These are phyloP conservation scores for Ochropleura leucogaster DNA, from an alignment of 2,888 invertebrate species.

Conservation along the genomic window DNA sequence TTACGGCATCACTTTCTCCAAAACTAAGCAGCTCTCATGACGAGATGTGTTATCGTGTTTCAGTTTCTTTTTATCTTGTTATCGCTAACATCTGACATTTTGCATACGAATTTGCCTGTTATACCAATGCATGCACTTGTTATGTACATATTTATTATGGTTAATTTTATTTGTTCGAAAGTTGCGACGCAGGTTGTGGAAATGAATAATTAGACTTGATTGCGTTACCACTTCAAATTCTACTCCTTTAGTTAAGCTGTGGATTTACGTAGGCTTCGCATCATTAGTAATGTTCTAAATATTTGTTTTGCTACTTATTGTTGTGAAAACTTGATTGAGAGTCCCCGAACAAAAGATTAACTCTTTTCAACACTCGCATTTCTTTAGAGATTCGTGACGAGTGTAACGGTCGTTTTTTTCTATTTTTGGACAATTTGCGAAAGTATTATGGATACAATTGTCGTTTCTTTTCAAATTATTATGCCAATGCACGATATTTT, in stretches of 20 bases:
- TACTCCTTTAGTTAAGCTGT: neutral
- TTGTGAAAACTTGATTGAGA: conserved; percentile 18
- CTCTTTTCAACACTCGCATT: conserved; percentile 35
- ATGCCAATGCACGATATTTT: conserved; percentile 41
- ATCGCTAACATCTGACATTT: conserved; percentile 66
- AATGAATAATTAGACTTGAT: conserved; percentile 13
- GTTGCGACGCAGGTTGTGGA: conserved; percentile 1
- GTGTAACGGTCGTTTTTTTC: conserved; percentile 35
- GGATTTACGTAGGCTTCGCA: neutral
- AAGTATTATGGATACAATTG: conserved; percentile 43
- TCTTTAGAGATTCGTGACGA: conserved; percentile 43
- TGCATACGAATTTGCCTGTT: conserved; percentile 52
- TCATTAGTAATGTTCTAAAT: neutral
- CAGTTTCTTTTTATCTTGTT: conserved; percentile 68
- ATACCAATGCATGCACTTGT: conserved; percentile 39
- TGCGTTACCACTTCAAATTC: neutral
- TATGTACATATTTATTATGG: conserved; percentile 42
- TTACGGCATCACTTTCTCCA: conserved; percentile 72
- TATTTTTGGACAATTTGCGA: conserved; percentile 52
- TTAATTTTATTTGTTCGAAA: conserved; percentile 50
- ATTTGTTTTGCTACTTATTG: neutral
- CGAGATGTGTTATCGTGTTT: conserved; percentile 68
- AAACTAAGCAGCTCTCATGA: conserved; percentile 70
- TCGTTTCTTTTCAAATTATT: conserved; percentile 42
- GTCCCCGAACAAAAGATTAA: conserved; percentile 27